phyloP scores from a whole-genome alignment of 2,797 vertebrate species.

The Hephaestus fuliginosus region DNA sequence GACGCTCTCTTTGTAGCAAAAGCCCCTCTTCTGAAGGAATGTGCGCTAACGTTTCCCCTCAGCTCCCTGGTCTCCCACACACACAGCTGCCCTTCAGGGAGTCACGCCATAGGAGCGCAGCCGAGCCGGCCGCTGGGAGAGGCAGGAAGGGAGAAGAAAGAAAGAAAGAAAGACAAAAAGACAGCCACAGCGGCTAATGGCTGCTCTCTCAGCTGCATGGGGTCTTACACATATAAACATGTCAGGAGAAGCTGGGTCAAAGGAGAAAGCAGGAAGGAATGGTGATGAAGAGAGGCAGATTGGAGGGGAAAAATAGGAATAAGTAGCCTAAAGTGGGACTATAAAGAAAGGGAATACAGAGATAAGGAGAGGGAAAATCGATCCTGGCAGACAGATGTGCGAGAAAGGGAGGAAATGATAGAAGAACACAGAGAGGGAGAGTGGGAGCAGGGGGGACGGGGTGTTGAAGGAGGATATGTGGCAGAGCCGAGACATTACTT shows the following conservation, averaged over 20 bases:
- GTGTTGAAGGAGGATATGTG: constrained; percentile 59
- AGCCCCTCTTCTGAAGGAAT: constrained; percentile 77
- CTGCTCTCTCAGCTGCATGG: constrained; percentile 65
- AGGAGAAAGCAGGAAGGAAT: constrained; percentile 39
- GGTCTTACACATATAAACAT: constrained; percentile 68
- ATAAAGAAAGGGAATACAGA: constrained; percentile 41
- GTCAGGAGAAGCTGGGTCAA: constrained; percentile 60
- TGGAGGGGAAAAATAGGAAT: constrained; percentile 29
- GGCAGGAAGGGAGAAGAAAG: constrained; percentile 31
- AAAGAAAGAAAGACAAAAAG: constrained; percentile 45
- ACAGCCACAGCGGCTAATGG: constrained; percentile 63
- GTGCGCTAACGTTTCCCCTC: constrained; percentile 75
- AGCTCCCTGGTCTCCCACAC: constrained; percentile 69
- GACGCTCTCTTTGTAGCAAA: constrained; percentile 60
- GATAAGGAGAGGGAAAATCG: constrained; percentile 51
- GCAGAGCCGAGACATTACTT: constrained; percentile 44
- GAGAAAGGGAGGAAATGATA: constrained; percentile 47
- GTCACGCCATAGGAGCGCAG: constrained; percentile 65
- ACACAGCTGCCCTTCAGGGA: constrained; percentile 79
- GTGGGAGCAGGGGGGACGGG: constrained; percentile 39
- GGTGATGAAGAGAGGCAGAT: constrained; percentile 40
- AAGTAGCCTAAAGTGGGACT: constrained; percentile 43
- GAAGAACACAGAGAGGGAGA: constrained; percentile 44
- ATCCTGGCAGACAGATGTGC: constrained; percentile 51
- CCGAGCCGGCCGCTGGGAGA: constrained; percentile 41